Percentiles rank a stretch among this genome's conserved stretches.
phyloP scores from a whole-genome alignment of 2,113 vertebrate species.

The Nothobranchius furzeri region DNA sequence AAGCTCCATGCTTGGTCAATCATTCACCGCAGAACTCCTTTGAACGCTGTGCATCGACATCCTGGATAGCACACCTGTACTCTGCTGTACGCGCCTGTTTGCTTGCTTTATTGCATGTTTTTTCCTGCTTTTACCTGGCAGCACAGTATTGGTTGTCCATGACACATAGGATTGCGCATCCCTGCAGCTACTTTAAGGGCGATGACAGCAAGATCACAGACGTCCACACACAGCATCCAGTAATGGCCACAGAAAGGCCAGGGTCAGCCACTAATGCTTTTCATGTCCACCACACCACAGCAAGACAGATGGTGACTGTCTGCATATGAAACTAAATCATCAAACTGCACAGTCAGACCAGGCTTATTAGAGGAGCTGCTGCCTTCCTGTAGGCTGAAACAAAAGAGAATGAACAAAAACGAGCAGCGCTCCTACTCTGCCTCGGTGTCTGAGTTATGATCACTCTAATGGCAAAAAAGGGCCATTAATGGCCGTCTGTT shows the following conservation, averaged over 20 bases:
- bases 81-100: neutral
- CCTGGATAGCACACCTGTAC: slow-evolving; percentile 30
- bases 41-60: slow-evolving; percentile 35
- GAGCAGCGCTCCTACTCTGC: slow-evolving; percentile 17
- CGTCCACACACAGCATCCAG: slow-evolving; percentile 35
- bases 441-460: slow-evolving; percentile 40
- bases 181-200: slow-evolving; percentile 12
- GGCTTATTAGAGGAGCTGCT: slow-evolving; percentile 36
- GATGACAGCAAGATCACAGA: slow-evolving; percentile 35
- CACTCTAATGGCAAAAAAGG: slow-evolving; percentile 24
- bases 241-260: slow-evolving; percentile 33
- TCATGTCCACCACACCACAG: slow-evolving; percentile 38
- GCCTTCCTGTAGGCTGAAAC: slow-evolving; percentile 17
- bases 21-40: neutral
- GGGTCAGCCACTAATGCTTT: slow-evolving; percentile 33
- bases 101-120: slow-evolving; percentile 32
- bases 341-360: slow-evolving; percentile 42
- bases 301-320: slow-evolving; percentile 50
- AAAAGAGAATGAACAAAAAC: neutral
- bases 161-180: slow-evolving; percentile 18
- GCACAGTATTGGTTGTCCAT: slow-evolving; percentile 25
- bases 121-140: slow-evolving; percentile 1
- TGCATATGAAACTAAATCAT: slow-evolving; percentile 48
- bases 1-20: neutral
- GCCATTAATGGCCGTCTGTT: slow-evolving; percentile 27